These are phyloP conservation scores for Ormyrus thymus DNA, from an alignment of 2,888 invertebrate genomes.

Conservation along the genomic window DNA sequence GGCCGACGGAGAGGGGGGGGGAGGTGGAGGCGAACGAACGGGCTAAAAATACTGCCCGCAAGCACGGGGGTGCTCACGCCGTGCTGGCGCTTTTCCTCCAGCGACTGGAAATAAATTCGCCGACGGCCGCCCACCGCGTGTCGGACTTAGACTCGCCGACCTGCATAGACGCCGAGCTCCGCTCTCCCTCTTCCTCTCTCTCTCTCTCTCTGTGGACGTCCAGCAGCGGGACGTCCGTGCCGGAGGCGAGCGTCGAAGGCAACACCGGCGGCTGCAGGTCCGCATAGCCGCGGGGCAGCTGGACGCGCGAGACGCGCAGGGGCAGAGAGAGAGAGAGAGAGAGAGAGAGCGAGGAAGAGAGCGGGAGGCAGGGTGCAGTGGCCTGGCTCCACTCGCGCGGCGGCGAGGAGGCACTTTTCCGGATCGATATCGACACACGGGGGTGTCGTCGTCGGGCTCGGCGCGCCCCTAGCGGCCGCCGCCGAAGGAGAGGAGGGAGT, in stretches of 20 bases:
- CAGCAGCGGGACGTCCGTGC: neutral
- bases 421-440: slow-evolving; percentile 72
- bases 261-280: neutral
- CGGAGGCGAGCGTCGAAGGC: neutral
- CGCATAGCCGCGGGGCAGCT: neutral
- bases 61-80: too few species aligned
- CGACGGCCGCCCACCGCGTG: slow-evolving; percentile 17
- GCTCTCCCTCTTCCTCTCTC: slow-evolving; percentile 3
- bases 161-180: slow-evolving; percentile 39
- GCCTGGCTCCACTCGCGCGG: slow-evolving; percentile 62
- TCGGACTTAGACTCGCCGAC: slow-evolving; percentile 56
- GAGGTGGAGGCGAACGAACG: too few species aligned
- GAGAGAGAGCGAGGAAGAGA: slow-evolving; percentile 64
- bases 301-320: neutral
- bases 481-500: slow-evolving; percentile 58
- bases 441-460: slow-evolving; percentile 45
- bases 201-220: neutral
- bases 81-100: too few species aligned
- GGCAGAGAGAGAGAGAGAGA: neutral
- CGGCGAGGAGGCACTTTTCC: slow-evolving; percentile 48
- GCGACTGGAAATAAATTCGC: slow-evolving; percentile 41
- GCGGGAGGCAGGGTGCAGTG: slow-evolving; percentile 69
- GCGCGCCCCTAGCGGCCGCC: slow-evolving; percentile 63
- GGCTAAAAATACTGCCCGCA: too few species aligned
- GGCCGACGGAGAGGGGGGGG: too few species aligned